phyloP scores from a whole-genome alignment of 2,888 invertebrate genomes.

The Aleiodes testaceus region DNA sequence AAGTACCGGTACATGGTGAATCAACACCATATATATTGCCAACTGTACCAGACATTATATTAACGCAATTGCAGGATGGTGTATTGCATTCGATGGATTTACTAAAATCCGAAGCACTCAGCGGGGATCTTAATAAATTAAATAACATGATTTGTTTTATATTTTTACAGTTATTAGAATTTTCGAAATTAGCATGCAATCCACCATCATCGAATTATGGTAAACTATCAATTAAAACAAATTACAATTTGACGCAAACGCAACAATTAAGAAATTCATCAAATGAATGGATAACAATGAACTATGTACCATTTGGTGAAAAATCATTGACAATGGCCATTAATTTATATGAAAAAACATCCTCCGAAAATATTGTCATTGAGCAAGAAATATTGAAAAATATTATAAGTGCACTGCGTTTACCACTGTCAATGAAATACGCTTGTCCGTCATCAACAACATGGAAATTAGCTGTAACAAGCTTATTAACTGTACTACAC shows the following conservation, averaged over 20 bases:
- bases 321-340: conserved; percentile 84
- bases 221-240: conserved; percentile 75
- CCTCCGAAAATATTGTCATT: conserved; percentile 81
- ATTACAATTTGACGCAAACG: conserved; percentile 60
- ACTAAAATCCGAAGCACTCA: conserved; percentile 84
- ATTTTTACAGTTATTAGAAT: conserved; percentile 79
- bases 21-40: conserved; percentile 87
- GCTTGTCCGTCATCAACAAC: conserved; percentile 85
- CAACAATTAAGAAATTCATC: conserved; percentile 69
- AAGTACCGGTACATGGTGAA: conserved; percentile 87
- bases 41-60: conserved; percentile 84
- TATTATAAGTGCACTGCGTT: conserved; percentile 80
- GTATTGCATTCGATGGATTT: conserved; percentile 90
- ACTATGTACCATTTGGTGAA: conserved; percentile 91
- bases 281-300: conserved; percentile 85
- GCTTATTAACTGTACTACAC: conserved; percentile 84
- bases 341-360: conserved; percentile 83
- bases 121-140: conserved; percentile 75
- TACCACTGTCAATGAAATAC: conserved; percentile 87
- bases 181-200: conserved; percentile 82
- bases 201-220: conserved; percentile 76
- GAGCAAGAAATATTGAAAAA: conserved; percentile 82
- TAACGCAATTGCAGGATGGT: conserved; percentile 89
- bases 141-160: conserved; percentile 80
- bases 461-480: conserved; percentile 87